phyloP scores from a whole-genome alignment of 2,888 invertebrate genomes.

The Molanna angustata region DNA sequence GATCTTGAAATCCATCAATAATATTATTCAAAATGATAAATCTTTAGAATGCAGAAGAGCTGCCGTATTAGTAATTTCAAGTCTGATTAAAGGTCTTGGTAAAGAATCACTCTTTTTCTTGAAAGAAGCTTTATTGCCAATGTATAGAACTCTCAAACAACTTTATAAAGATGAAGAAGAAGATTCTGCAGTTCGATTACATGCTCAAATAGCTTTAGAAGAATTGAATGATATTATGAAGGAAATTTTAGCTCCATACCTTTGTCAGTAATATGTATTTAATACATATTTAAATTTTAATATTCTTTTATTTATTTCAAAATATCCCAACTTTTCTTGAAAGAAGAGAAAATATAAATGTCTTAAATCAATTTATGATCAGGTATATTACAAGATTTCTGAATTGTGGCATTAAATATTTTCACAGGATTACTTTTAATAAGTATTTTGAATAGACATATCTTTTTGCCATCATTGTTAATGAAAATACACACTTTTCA shows the following conservation, averaged over 20 bases:
- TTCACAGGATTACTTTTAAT: no score
- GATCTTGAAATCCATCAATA: conserved; percentile 69
- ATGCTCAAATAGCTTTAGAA: conserved; percentile 74
- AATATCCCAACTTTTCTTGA: no score
- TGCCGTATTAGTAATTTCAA: conserved; percentile 72
- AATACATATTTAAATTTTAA: no score
- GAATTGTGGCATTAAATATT: no score
- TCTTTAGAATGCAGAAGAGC: conserved; percentile 73
- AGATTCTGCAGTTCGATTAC: conserved; percentile 65
- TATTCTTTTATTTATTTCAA: no score
- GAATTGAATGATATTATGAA: conserved; percentile 69
- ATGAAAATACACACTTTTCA: no score
- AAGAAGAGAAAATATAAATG: no score
- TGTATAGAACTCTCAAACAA: conserved; percentile 69
- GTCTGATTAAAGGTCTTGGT: conserved; percentile 72
- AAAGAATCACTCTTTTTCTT: conserved; percentile 65
- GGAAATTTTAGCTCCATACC: conserved; percentile 46
- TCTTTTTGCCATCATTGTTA: no score
- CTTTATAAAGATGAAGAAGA: conserved; percentile 63
- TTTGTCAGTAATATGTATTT: no score
- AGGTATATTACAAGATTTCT: no score
- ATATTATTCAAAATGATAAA: conserved; percentile 67
- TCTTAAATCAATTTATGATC: no score
- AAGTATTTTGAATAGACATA: no score
- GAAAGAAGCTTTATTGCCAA: conserved; percentile 62